A percentile compares a stretch with the other conserved stretches of the same genome.
phyloP scores from a whole-genome alignment of 1,140 invertebrate species.

The Drosophila carrolli region DNA sequence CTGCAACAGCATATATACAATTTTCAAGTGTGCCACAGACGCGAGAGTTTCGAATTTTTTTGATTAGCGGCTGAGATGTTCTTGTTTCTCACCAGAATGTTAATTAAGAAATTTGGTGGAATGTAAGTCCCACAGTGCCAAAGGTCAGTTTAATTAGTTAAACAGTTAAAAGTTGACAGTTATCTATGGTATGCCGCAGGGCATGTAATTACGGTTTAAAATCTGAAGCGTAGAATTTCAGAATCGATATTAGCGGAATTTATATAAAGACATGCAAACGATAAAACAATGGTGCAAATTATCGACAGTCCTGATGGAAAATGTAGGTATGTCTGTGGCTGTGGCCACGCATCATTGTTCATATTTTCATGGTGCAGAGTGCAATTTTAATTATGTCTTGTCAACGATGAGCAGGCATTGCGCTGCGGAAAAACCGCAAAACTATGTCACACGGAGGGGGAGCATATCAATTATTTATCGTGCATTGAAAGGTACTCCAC shows the following conservation, averaged over 20 bases:
- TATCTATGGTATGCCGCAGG: slow-evolving; percentile 9
- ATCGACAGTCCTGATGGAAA: neutral
- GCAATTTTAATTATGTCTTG: slow-evolving; percentile 71
- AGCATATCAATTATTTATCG: slow-evolving; percentile 64
- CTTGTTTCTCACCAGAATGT: slow-evolving; percentile 14
- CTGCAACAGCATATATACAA: slow-evolving; percentile 27
- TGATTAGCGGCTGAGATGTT: slow-evolving; percentile 6
- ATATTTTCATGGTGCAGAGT: slow-evolving; percentile 18
- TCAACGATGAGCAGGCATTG: slow-evolving; percentile 29
- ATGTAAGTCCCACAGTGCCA: slow-evolving; percentile 23
- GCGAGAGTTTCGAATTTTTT: slow-evolving; percentile 16
- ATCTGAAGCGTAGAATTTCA: neutral
- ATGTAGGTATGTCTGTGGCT: slow-evolving; percentile 19
- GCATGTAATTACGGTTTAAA: slow-evolving; percentile 1
- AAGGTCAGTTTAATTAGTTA: slow-evolving; percentile 49
- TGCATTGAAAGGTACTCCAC: slow-evolving; percentile 30
- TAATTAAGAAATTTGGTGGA: slow-evolving; percentile 46
- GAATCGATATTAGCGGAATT: neutral
- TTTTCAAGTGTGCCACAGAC: slow-evolving; percentile 22
- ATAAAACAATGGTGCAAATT: neutral
- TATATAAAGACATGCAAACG: too few species aligned
- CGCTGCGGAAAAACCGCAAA: slow-evolving; percentile 52
- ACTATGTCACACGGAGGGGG: slow-evolving; percentile 14
- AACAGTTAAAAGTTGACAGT: slow-evolving; percentile 5
- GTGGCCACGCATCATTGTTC: neutral